Evolutionary conservation across 2,888 invertebrate species (phyloP), one percentile per base, ranked within the genome.

Genomic region (Hipparchia sbordonii): DNA sequence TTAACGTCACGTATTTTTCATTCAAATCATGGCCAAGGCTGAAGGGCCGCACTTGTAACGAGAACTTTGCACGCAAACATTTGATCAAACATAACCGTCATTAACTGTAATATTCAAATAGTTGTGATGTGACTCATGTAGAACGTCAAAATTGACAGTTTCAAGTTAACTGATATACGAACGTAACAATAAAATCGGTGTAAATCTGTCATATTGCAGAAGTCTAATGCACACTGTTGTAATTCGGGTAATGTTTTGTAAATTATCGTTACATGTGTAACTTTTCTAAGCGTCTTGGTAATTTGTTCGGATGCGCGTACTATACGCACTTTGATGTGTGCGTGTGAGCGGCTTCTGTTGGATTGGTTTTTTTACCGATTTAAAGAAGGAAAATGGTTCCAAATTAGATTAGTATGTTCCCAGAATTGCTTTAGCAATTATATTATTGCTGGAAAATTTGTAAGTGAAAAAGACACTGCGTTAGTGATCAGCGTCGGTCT

Each of bases 361-460:
- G 71, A 71, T 71, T 67, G 71, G 61, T 71, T 71, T 71, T 67
- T 67, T 33, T 13, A 13, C 13, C 8, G 56, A 7, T 57, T 23
- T 56, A 7, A n/a, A 13, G 13, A 56, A 54, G 6, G n/a, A 6
- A 54, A 6, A n/a, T n/a, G 4, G 12, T 54, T 8, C 52, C n/a
- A 12, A 4, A 62, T 51, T 54, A n/a, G 6, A n/a, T 6, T 6
- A 7, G 48, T 48, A 7, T 46, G 6, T 48, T 48, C 1, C 48
- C 8, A 48, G 48, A 6, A 48, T 6, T 48, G 5, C 48, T 48
- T 48, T 48, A 48, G 48, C 48, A 1, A 48, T 48, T 6, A 48
- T 48, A 48, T 48, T 48, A 48, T 48, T 48, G 5, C 1, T 48
- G 48, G 8, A 48, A 48, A 48, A 48, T 7, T 6, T 2, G 4